These are phyloP conservation scores for Catostylus mosaicus DNA, from an alignment of 30 jellyfish, hydroid and myxozoan genomes.

Conservation along the genomic window DNA sequence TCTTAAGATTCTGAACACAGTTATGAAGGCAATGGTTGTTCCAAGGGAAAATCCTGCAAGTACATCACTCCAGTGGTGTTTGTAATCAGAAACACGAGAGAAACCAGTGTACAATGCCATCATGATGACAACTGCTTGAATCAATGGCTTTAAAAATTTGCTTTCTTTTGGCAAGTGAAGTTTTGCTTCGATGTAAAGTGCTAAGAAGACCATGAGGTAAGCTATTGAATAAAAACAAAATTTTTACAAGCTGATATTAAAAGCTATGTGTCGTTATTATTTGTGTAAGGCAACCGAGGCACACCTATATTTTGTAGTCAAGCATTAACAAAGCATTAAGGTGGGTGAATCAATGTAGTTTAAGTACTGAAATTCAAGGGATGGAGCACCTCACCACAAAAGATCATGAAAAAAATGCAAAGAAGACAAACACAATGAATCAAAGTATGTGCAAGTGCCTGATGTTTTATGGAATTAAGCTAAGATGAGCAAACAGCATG, in stretches of 20 bases:
- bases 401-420: too few species aligned
- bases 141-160: conserved; percentile 44
- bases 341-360: too few species aligned
- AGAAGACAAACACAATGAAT: too few species aligned
- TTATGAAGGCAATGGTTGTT: conserved; percentile 48
- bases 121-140: conserved; percentile 52
- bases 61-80: conserved; percentile 93
- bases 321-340: not conserved
- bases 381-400: too few species aligned
- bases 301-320: not conserved
- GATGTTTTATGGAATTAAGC: too few species aligned
- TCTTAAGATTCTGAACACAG: conserved; percentile 27
- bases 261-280: too few species aligned
- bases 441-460: too few species aligned
- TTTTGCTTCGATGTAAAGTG: conserved; percentile 61
- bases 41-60: conserved; percentile 76
- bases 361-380: too few species aligned
- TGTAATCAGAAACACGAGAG: conserved; percentile 83
- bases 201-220: conserved; percentile 57
- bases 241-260: too few species aligned
- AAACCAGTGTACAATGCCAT: conserved; percentile 73
- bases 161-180: conserved; percentile 48
- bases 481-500: too few species aligned
- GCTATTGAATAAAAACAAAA: conserved; percentile 12
- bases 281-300: too few species aligned